Base-by-base conservation (phyloP, 2,113 vertebrate genomes). In the Phasianus colchicus region DNA sequence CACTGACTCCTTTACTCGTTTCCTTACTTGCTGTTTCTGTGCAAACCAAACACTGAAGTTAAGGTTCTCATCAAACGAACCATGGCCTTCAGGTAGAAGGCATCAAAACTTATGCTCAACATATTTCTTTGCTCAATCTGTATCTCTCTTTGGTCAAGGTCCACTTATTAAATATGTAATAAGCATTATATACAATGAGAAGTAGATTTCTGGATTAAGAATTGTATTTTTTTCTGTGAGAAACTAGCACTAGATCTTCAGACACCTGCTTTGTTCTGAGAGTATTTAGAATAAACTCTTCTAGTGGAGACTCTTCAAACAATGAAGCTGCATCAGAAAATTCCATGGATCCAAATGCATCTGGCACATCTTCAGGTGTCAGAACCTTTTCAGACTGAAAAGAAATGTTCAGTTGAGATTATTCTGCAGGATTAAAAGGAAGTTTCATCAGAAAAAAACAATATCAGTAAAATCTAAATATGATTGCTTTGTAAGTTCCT, bases 261-360 rank as follows among this genome's bases (percentile, higher is more conserved):
- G 67, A 70, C 13, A 95, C 96, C 95, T 97, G 94, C 58, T 95
- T 94, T 70, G 30, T 92, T 86, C 63, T 55, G 11, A 22, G 42
- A 55, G 64, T 67, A 57, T 78, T 73, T 78, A 80, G 67, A 85
- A 65, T 9, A 48, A 81, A 25, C 61, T 60, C 92, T 96, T 97
- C 43, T 87, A 79, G 83, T 0, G 17, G 58, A 86, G 36, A 21
- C 24, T 97, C 87, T 84, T 98, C 97, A 61, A 90, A 95, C 70
- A 97, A 96, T 1, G 80, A 92, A 78, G 29, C n/a, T 34, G 36
- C 63, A 52, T 96, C 94, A 78, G 84, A 67, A 88, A 97, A 97
- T 60, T 98, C 98, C 89, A 97, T 52, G 25, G 97, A 98, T 72
- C 97, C 97, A 88, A 97, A 83, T 7, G 95, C 92, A 38, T 64